Evolutionary conservation across 2,113 vertebrate genomes (phyloP), one percentile per base, ranked within the genome.

Genomic region (Oophaga pumilio): DNA sequence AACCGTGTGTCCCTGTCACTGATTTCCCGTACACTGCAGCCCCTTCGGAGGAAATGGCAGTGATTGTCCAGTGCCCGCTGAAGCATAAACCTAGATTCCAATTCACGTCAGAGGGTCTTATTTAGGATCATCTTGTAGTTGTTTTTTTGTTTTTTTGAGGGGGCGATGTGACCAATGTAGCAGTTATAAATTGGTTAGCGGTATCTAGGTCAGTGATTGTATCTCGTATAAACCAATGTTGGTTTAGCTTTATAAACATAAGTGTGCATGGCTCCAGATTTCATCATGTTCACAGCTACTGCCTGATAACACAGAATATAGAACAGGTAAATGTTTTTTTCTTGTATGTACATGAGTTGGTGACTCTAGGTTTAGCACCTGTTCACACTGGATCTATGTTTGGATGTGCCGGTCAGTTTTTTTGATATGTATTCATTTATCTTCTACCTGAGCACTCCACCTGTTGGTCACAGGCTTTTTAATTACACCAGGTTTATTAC

Each of bases 181-280:
- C 22, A 22, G 43, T 50, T 49, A 74, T 49, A 74, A 74, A 49
- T 22, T 43, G 69, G 68, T 73, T 28, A 10, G 50, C 33, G 1
- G 71, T 74, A 74, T 74, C 71, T 74, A 74, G 33, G 71, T 50
- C 71, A 74, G 71, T 74, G 71, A 18, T 74, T 74, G 43, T 22
- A 22, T 74, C 71, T 74, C 8, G 10, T 8, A 73, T 43, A 17
- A 33, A 10, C 13, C 24, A 6, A 13, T 73, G 69, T 73, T 43
- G 69, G 28, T 73, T 73, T 71, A 33, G 68, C 33, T 71, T 33
- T 13, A 71, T 28, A 17, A 71, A 71, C 68, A 66, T 66, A 22
- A 6, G 17, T 26, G 28, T 33, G 68, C 15, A 10, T 13, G 2
- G 1, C 14, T 73, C 28, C 2, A 73, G 26, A 43, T 33, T 33